Base-by-base conservation (phyloP, 2,113 vertebrate genomes). In the Phoenicopterus ruber region DNA sequence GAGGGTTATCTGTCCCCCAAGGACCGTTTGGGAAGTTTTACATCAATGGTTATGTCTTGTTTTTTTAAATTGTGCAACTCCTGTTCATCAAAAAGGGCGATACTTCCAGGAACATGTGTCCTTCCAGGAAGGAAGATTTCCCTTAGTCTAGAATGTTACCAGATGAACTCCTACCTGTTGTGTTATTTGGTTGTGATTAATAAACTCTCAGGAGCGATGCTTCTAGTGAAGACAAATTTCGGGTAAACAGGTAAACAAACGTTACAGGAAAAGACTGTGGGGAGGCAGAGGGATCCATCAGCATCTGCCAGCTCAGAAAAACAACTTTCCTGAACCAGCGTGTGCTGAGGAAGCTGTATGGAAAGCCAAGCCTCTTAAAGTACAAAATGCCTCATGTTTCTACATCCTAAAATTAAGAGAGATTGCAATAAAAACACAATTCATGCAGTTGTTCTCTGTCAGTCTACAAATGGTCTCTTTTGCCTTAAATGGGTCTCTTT, bases 1-100 rank as follows among this genome's bases (percentile, higher is more conserved):
- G 6, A 36, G 19, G 11, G 5, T 34, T 34, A 9, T 47, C 70
- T 28, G 4, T 18, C 22, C 20, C 28, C 6, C 7, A 8, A 14
- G 29, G 25, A 57, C 2, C 21, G 62, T 17, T 0, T 21, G 11
- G 20, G 42, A 55, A 90, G 55, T 82, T 55, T 65, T 28, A 13
- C 2, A n/a, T 4, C 6, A 3, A 17, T 6, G 7, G 3, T 8
- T 90, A 74, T 7, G 3, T 5, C 72, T 55, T 9, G 2, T 54
- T 66, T 49, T 58, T 54, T 70, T 21, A 20, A 57, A 40, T 36
- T 66, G 24, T 26, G 10, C 34, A 82, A 11, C 24, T 66, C 8
- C 6, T 26, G 19, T 13, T 92, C 31, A 34, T 69, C 3, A 0
- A 54, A 31, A 94, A 82, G 16, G 7, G 34, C 52, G 31, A 20